A percentile compares a stretch with the other conserved stretches of the same genome.
phyloP scores from a whole-genome alignment of 2,113 vertebrate genomes.

The Oenanthe melanoleuca region DNA sequence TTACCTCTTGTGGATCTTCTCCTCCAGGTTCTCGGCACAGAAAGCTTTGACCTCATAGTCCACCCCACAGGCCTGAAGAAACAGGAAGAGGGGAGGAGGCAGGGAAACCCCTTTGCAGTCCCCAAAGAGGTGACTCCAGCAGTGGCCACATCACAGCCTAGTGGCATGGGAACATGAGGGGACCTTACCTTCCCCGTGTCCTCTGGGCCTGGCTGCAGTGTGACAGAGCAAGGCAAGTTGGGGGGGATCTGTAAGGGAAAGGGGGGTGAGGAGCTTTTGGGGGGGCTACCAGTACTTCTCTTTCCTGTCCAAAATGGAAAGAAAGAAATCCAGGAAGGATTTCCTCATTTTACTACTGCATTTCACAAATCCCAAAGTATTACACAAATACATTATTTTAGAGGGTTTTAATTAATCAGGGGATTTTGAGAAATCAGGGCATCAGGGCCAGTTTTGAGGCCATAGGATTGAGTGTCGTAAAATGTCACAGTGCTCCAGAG shows the following conservation, averaged over 20 bases:
- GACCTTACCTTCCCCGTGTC: conserved; percentile 91
- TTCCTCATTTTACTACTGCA: neutral
- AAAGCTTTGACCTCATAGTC: conserved; percentile 98
- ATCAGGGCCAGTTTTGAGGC: neutral
- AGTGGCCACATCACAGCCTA: neutral
- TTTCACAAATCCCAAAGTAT: neutral
- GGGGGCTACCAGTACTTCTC: neutral
- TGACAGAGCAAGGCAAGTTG: conserved; percentile 93
- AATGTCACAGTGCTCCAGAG: neutral
- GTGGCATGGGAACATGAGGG: neutral
- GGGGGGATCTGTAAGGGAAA: conserved; percentile 84
- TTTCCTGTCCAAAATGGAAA: neutral
- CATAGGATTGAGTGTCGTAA: neutral
- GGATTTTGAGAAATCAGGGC: neutral
- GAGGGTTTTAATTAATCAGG: neutral
- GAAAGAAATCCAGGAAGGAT: neutral
- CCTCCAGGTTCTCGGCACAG: conserved; percentile 91
- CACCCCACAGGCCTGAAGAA: conserved; percentile 91
- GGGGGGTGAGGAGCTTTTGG: neutral
- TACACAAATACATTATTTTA: neutral
- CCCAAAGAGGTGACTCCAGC: neutral
- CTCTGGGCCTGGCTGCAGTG: conserved; percentile 92
- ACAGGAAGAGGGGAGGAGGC: neutral
- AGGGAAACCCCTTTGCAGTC: neutral
- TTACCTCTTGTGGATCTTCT: conserved; percentile 97